These are phyloP conservation scores for Apodemia mormo DNA, from an alignment of 2,888 invertebrate species.

Conservation along the genomic window DNA sequence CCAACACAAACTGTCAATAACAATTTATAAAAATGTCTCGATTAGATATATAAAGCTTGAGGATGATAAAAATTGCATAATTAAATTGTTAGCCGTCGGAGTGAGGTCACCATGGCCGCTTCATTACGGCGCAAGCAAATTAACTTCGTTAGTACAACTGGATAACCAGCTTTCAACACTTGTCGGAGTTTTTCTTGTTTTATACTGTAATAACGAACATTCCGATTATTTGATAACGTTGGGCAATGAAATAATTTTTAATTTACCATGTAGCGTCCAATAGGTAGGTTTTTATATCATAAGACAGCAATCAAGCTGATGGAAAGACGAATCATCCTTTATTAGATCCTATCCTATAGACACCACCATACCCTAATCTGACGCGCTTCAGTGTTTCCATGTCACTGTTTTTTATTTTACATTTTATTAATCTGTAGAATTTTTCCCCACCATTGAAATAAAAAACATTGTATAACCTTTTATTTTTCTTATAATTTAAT, in stretches of 20 bases:
- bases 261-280: neutral
- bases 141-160: slow-evolving; percentile 50
- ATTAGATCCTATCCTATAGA: no score
- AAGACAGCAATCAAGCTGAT: no score
- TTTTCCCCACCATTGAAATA: no score
- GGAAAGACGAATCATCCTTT: no score
- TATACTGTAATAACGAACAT: slow-evolving; percentile 6
- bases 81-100: slow-evolving; percentile 45
- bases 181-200: slow-evolving; percentile 9
- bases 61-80: slow-evolving; percentile 45
- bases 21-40: slow-evolving; percentile 12
- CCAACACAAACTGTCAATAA: slow-evolving; percentile 3
- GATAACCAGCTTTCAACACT: slow-evolving; percentile 14
- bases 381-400: no score
- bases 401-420: no score
- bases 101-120: slow-evolving; percentile 41
- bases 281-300: no score
- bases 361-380: no score
- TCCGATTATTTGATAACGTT: slow-evolving; percentile 1
- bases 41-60: slow-evolving; percentile 29
- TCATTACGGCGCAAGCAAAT: slow-evolving; percentile 52
- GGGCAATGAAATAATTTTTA: neutral
- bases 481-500: no score
- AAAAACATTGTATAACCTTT: no score
- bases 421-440: no score